Base-by-base conservation (phyloP, 2,797 vertebrate species). In the Schizothorax lantsangensis region DNA sequence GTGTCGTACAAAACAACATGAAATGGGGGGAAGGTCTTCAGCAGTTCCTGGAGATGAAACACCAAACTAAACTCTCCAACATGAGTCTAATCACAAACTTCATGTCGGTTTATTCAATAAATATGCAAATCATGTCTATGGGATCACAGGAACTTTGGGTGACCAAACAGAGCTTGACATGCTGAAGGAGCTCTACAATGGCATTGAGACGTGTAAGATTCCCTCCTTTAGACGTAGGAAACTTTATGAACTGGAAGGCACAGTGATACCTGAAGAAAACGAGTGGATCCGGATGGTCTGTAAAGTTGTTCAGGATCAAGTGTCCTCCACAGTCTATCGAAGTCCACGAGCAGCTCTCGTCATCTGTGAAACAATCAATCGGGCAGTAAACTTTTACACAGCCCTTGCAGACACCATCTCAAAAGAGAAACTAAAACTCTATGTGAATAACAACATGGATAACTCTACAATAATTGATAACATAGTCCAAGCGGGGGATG, bases 31-130 rank as follows among this genome's bases (percentile, higher is more conserved):
- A 95, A 83, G 94, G 95, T 3, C 90, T 95, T 1, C 94, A 95
- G 0, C 94, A 95, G 90, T 95, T 95, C 30, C 88, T 95, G 21
- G 91, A 95, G 88, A 92, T 95, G 90, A 95, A 95, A 86, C 93
- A 95, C 5, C 36, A 79, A 73, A 79, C 52, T 15, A 94, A 91
- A 66, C 69, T 94, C 33, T 93, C 91, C 26, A 87, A 92, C 43
- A 92, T 95, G 92, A 87, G 80, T 17, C 72, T 83, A n/a, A 90
- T 95, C 52, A 94, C 94, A 52, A 95, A 95, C 89, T 95, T 92
- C 19, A 93, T 93, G 91, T 95, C 95, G 86, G 89, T 12, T 83
- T 94, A 71, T 89, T 95, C 47, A 90, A 77, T 1, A 93, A 82
- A 88, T 95, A 94, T 23, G 15, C 69, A 4, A 38, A 74, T 54